Conservation (phyloP, 2,113 vertebrate species). For the Agapornis roseicollis region DNA sequence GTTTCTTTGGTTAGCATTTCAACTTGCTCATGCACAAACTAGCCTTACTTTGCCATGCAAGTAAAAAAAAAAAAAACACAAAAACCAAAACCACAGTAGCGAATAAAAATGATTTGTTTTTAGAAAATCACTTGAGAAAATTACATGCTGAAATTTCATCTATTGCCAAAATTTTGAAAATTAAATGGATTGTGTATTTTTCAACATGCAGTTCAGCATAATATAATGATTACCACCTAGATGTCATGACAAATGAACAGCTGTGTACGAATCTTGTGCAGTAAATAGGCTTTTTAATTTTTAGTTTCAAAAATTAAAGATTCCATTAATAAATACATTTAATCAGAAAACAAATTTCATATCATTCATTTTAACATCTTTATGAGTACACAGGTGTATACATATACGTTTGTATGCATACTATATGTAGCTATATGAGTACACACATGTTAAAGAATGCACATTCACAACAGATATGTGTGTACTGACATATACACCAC, state of each 20-base stretch:
- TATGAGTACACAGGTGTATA: constrained; percentile 62
- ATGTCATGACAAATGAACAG: constrained; percentile 78
- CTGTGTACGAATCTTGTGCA: constrained; percentile 72
- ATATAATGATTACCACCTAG: constrained; percentile 70
- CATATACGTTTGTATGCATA: constrained; percentile 48
- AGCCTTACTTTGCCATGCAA: constrained; percentile 84
- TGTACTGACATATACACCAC: constrained; percentile 42
- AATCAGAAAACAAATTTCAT: constrained; percentile 43
- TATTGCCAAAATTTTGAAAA: constrained; percentile 72
- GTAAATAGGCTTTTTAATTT: constrained; percentile 55
- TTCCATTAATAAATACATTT: constrained; percentile 35
- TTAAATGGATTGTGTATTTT: constrained; percentile 74
- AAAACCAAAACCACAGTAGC: constrained; percentile 64
- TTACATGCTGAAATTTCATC: constrained; percentile 80
- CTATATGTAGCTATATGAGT: constrained; percentile 30
- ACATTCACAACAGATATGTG: constrained; percentile 49
- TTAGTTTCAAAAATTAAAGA: constrained; percentile 51
- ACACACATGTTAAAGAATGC: constrained; percentile 7
- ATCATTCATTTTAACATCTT: neutral
- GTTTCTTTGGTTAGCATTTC: constrained; percentile 78
- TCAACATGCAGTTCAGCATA: constrained; percentile 79
- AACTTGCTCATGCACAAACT: constrained; percentile 80
- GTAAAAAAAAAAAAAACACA: constrained; percentile 74
- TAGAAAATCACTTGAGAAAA: constrained; percentile 70
- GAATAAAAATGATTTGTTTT: constrained; percentile 71